Evolutionary conservation across 2,113 vertebrate genomes (phyloP).

Genomic region (Nettapus auritus): DNA sequence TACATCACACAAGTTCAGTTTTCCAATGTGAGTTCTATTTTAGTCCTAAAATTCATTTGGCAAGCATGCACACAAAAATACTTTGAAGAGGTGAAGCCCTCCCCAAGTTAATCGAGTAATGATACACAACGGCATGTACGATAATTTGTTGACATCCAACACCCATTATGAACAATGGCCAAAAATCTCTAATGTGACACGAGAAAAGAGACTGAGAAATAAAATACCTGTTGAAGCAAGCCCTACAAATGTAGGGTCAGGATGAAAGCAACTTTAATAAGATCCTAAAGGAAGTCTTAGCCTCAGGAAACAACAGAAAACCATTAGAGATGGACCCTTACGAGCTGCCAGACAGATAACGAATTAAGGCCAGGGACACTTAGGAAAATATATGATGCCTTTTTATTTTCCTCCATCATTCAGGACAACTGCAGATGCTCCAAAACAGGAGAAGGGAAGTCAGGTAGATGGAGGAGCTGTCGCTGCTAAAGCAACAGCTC

Average conservation of each 20-base stretch:
- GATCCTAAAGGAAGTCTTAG: background rate
- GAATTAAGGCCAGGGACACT: background rate
- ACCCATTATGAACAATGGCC: background rate
- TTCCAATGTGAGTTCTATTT: background rate
- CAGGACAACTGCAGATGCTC: background rate
- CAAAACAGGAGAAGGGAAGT: background rate
- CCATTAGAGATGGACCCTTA: background rate
- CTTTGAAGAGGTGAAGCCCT: background rate
- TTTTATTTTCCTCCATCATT: background rate
- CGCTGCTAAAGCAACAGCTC: background rate
- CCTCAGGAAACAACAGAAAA: background rate
- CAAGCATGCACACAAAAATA: background rate
- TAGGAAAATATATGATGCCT: background rate
- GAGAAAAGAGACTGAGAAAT: background rate
- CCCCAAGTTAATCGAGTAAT: background rate
- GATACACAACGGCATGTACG: rapidly evolving
- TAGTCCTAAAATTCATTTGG: background rate
- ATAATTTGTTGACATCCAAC: background rate
- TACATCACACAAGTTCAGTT: background rate
- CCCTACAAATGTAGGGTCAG: background rate
- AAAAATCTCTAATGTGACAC: background rate
- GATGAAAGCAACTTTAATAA: background rate
- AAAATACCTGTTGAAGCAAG: background rate
- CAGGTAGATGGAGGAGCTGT: background rate
- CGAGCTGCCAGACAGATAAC: background rate